Conservation (phyloP, 2,797 vertebrate genomes). For the Clarias platycephalus region DNA sequence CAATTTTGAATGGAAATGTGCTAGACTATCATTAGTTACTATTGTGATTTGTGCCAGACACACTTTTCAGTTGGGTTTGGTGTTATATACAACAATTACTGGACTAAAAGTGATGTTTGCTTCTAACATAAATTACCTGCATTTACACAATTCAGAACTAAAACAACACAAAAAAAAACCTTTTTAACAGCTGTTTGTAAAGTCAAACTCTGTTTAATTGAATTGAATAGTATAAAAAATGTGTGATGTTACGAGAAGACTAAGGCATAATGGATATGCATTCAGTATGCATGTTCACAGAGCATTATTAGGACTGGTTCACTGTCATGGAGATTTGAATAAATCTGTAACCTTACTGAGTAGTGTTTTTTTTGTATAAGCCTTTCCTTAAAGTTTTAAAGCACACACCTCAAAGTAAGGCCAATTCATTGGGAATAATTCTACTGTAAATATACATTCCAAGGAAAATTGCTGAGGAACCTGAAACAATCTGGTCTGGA, state of each 20-base stretch:
- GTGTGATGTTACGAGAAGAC: background rate
- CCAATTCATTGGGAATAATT: slow-evolving; percentile 12
- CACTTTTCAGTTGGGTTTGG: background rate
- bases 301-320: background rate
- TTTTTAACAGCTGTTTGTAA: background rate
- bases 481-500: background rate
- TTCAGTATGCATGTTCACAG: background rate
- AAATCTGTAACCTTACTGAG: background rate
- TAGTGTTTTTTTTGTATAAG: background rate
- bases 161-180: background rate
- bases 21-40: background rate
- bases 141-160: background rate
- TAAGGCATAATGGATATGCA: background rate
- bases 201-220: background rate
- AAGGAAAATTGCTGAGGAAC: slow-evolving; percentile 11
- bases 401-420: slow-evolving; percentile 3
- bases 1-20: background rate
- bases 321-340: background rate
- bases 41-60: background rate
- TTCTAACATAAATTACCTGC: background rate
- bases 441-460: slow-evolving; percentile 31
- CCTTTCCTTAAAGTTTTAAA: slow-evolving; percentile 8
- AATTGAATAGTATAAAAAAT: background rate
- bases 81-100: background rate
- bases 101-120: background rate